A percentile compares a stretch with the other conserved stretches of the same genome.
phyloP scores from a whole-genome alignment of 2,888 invertebrate genomes.

The Chloromyia formosa region DNA sequence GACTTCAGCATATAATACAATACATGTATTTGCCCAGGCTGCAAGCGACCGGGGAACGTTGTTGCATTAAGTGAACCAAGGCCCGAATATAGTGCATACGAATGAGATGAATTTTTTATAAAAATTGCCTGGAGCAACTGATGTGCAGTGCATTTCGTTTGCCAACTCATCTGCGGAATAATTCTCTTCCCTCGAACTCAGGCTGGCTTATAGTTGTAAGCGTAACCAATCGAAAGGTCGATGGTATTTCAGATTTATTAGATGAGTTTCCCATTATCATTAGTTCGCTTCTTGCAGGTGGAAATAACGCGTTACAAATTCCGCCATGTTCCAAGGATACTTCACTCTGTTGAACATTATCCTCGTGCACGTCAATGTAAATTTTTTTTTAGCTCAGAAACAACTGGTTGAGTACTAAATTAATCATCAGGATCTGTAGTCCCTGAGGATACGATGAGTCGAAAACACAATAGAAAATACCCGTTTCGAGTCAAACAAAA shows the following conservation, averaged over 20 bases:
- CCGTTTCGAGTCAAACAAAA: background rate
- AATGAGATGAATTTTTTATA: constrained; percentile 25
- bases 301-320: too few species aligned
- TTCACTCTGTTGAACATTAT: too few species aligned
- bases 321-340: too few species aligned
- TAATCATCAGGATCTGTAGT: background rate
- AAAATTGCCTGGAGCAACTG: background rate
- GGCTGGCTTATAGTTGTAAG: background rate
- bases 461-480: background rate
- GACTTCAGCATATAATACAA: background rate
- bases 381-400: background rate
- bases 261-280: too few species aligned
- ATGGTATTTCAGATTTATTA: too few species aligned
- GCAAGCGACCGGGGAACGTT: background rate
- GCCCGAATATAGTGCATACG: constrained; percentile 17
- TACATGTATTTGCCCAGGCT: constrained; percentile 11
- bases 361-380: too few species aligned
- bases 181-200: background rate
- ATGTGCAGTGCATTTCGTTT: constrained; percentile 10
- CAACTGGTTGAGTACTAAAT: background rate
- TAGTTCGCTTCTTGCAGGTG: too few species aligned
- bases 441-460: background rate
- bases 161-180: background rate
- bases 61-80: background rate
- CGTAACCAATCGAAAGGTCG: too few species aligned